Conservation (phyloP, 2,113 vertebrate genomes). For the Puffinus mauretanicus region DNA sequence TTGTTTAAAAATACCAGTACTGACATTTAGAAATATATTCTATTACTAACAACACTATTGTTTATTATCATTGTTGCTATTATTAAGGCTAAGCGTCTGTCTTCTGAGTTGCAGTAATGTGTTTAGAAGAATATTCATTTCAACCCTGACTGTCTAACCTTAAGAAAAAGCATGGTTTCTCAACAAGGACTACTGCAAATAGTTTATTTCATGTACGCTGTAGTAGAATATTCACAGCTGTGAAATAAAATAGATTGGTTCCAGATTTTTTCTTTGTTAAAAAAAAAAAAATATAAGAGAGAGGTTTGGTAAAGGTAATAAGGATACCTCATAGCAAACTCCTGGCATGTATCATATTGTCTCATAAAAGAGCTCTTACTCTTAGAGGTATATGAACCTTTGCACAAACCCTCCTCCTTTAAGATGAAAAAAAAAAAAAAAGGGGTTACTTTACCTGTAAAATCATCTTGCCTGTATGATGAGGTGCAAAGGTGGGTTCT, state of each 20-base stretch:
- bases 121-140: not conserved
- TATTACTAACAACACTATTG: not conserved
- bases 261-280: not conserved
- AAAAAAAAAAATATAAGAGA: not conserved
- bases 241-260: not conserved
- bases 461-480: not conserved
- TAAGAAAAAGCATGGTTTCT: not conserved
- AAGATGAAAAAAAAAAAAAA: not conserved
- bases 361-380: not conserved
- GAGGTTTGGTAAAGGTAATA: not conserved
- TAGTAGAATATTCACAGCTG: not conserved
- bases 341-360: not conserved
- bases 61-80: slow-evolving; percentile 35
- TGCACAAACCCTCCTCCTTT: not conserved
- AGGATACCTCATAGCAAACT: not conserved
- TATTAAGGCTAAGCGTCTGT: not conserved
- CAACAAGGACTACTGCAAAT: not conserved
- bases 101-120: not conserved
- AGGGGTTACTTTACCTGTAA: not conserved
- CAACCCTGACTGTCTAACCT: not conserved
- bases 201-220: not conserved
- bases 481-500: not conserved
- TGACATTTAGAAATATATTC: slow-evolving; percentile 30
- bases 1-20: slow-evolving; percentile 43
- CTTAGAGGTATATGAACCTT: not conserved